phyloP scores from a whole-genome alignment of 2,113 vertebrate genomes.

The Microtus montanus region DNA sequence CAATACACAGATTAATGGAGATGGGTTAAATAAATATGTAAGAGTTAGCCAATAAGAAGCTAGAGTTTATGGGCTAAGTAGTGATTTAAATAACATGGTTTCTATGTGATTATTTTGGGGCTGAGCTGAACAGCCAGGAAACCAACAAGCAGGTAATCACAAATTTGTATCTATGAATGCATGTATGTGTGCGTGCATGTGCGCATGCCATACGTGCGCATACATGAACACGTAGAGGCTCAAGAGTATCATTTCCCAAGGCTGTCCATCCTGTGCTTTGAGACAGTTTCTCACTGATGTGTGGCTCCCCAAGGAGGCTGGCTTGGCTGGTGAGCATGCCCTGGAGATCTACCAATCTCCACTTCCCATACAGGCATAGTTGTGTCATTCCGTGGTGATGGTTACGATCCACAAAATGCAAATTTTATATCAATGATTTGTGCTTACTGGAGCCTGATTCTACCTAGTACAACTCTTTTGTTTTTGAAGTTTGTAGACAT shows the following conservation, averaged over 20 bases:
- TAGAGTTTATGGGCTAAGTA: too few species aligned
- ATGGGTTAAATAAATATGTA: too few species aligned
- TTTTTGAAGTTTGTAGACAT: slow-evolving; percentile 4
- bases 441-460: background rate
- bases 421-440: background rate
- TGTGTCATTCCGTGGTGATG: background rate
- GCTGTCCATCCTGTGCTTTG: background rate
- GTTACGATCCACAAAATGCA: background rate
- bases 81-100: too few species aligned
- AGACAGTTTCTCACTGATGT: background rate
- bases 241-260: background rate
- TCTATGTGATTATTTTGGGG: too few species aligned
- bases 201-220: too few species aligned
- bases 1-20: too few species aligned
- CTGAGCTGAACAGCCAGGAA: too few species aligned
- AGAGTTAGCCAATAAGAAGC: too few species aligned
- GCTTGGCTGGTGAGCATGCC: background rate
- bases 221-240: too few species aligned
- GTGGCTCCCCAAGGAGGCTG: background rate
- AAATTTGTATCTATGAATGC: background rate
- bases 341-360: background rate
- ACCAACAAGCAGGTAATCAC: background rate
- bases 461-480: slow-evolving; percentile 14
- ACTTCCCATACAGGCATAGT: background rate
- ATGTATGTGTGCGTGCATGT: background rate